Evolutionary conservation across 2,888 invertebrate species (phyloP).

Genomic region (Scaeva pyrastri): DNA sequence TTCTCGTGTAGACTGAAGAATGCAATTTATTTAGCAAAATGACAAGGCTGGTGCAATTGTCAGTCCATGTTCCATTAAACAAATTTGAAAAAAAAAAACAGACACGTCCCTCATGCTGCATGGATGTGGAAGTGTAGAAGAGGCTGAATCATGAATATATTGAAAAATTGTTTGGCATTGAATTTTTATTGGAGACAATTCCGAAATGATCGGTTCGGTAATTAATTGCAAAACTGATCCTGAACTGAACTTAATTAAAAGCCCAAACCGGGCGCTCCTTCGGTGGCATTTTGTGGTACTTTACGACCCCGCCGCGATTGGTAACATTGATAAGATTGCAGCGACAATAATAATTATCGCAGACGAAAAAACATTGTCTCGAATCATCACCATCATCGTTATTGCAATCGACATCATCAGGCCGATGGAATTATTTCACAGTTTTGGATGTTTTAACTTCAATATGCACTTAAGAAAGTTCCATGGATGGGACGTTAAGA

Average conservation of each 20-base stretch:
- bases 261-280: neutral
- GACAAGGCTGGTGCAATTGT: conserved; percentile 66
- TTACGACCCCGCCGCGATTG: conserved; percentile 55
- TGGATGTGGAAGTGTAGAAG: neutral
- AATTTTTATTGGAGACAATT: conserved; percentile 63
- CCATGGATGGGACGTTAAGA: conserved; percentile 25
- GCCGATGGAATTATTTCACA: conserved; percentile 56
- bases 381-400: conserved; percentile 40
- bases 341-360: conserved; percentile 11
- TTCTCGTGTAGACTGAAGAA: conserved; percentile 57
- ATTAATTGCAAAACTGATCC: conserved; percentile 62
- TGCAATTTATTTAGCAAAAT: conserved; percentile 68
- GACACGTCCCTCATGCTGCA: conserved; percentile 44
- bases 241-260: conserved; percentile 65
- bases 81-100: conserved; percentile 56
- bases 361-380: conserved; percentile 39
- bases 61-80: conserved; percentile 65
- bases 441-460: conserved; percentile 60
- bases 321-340: conserved; percentile 68
- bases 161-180: conserved; percentile 29
- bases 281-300: conserved; percentile 63
- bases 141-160: conserved; percentile 22
- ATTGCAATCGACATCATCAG: conserved; percentile 23
- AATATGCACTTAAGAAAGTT: conserved; percentile 67
- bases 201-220: conserved; percentile 60